Evolutionary conservation across 2,113 vertebrate species (phyloP).

Genomic region (Anguilla japonica): DNA sequence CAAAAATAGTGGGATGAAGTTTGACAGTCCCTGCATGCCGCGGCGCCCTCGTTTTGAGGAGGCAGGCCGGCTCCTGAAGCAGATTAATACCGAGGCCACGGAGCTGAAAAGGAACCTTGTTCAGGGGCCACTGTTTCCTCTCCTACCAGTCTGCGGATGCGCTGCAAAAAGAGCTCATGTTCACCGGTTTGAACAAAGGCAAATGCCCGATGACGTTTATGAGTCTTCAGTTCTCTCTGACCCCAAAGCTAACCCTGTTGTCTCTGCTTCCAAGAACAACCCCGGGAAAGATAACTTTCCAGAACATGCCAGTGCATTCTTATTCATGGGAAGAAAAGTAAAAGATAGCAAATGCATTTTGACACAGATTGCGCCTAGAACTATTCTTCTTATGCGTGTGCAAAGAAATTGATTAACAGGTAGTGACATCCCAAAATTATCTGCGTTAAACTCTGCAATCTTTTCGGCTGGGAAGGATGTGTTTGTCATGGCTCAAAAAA

Average conservation of each 20-base stretch:
- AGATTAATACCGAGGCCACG: neutral
- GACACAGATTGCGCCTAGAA: slow-evolving; percentile 72
- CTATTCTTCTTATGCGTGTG: neutral
- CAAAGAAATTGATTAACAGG: slow-evolving; percentile 18
- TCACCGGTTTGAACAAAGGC: slow-evolving; percentile 83
- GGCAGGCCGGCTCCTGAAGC: neutral
- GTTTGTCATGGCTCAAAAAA: neutral
- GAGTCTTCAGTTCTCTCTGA: slow-evolving; percentile 58
- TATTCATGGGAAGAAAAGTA: slow-evolving; percentile 75
- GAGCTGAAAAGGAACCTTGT: neutral
- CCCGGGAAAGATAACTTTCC: slow-evolving; percentile 71
- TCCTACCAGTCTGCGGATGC: slow-evolving; percentile 79
- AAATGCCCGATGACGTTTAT: slow-evolving; percentile 74
- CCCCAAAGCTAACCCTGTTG: slow-evolving; percentile 68
- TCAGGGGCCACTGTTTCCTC: slow-evolving; percentile 49
- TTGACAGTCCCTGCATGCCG: neutral
- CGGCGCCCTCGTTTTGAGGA: neutral
- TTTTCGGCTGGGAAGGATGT: neutral
- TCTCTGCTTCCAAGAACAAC: slow-evolving; percentile 76
- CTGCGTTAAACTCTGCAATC: neutral
- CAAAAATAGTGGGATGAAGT: neutral
- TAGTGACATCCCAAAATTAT: neutral
- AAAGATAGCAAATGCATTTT: slow-evolving; percentile 73
- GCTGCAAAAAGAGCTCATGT: slow-evolving; percentile 74
- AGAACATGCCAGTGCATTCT: slow-evolving; percentile 79